A percentile compares a stretch with the other conserved stretches of the same genome.
phyloP scores from a whole-genome alignment of 2,888 invertebrate genomes.

The Stratiomys singularior region DNA sequence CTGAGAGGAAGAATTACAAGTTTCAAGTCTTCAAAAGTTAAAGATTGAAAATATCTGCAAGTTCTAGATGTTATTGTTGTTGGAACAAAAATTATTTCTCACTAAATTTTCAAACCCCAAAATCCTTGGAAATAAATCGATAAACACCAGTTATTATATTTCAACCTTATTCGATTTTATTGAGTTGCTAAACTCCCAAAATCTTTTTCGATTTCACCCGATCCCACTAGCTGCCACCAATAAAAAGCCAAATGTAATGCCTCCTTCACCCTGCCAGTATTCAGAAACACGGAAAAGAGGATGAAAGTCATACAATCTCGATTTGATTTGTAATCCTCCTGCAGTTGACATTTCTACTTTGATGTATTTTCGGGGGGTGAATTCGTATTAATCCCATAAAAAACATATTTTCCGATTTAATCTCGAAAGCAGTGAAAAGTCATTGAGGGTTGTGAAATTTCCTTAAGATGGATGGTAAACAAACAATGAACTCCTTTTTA shows the following conservation, averaged over 20 bases:
- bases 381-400: slow-evolving; percentile 34
- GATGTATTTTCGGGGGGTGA: slow-evolving; percentile 42
- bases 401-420: slow-evolving; percentile 40
- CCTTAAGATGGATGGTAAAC: neutral
- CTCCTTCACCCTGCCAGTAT: no score
- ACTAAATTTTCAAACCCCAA: neutral
- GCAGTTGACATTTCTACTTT: slow-evolving; percentile 51
- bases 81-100: no score
- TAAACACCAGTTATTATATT: slow-evolving; percentile 32
- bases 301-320: slow-evolving; percentile 43
- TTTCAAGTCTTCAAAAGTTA: no score
- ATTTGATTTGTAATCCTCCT: slow-evolving; percentile 50
- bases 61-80: no score
- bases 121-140: slow-evolving; percentile 16
- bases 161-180: slow-evolving; percentile 33
- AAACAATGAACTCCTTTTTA: neutral
- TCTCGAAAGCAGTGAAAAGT: neutral
- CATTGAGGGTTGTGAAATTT: neutral
- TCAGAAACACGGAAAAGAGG: slow-evolving; percentile 4
- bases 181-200: slow-evolving; percentile 34
- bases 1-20: no score
- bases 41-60: no score
- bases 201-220: neutral
- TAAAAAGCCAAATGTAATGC: no score
- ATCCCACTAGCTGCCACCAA: slow-evolving; percentile 17